Conservation (phyloP, 2,113 vertebrate genomes). For the Chamaea fasciata region DNA sequence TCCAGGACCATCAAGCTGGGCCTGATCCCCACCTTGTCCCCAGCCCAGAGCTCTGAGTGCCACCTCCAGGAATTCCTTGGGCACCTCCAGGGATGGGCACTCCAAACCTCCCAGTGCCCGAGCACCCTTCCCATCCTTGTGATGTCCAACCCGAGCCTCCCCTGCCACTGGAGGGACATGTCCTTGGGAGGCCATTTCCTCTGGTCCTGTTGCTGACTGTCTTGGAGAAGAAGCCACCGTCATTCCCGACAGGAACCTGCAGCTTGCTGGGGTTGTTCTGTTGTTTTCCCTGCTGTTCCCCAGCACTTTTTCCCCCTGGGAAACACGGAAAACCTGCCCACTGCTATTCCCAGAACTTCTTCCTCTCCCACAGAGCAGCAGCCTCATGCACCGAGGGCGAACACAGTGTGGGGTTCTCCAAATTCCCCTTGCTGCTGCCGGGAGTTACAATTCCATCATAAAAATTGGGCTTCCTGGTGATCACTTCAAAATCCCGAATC, state of each 20-base stretch:
- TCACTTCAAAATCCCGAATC: neutral
- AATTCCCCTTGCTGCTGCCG: neutral
- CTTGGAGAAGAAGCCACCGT: neutral
- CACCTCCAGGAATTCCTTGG: neutral
- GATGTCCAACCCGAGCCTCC: neutral
- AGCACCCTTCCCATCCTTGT: neutral
- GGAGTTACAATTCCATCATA: neutral
- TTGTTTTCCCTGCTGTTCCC: neutral
- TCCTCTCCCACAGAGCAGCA: neutral
- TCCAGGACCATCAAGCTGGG: neutral
- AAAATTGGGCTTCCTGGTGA: neutral
- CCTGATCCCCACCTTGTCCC: neutral
- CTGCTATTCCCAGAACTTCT: fast-evolving
- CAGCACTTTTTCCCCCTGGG: neutral
- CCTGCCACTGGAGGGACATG: neutral
- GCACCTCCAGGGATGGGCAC: neutral
- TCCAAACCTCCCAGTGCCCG: neutral
- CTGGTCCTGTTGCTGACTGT: neutral
- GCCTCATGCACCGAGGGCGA: neutral
- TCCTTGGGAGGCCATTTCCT: neutral
- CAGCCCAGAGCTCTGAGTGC: neutral
- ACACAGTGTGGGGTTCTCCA: fast-evolving
- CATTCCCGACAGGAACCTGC: neutral
- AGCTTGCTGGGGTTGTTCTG: no score
- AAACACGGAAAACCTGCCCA: neutral